phyloP scores from a whole-genome alignment of 2,888 invertebrate genomes.

The Ennomos fuscantarius region DNA sequence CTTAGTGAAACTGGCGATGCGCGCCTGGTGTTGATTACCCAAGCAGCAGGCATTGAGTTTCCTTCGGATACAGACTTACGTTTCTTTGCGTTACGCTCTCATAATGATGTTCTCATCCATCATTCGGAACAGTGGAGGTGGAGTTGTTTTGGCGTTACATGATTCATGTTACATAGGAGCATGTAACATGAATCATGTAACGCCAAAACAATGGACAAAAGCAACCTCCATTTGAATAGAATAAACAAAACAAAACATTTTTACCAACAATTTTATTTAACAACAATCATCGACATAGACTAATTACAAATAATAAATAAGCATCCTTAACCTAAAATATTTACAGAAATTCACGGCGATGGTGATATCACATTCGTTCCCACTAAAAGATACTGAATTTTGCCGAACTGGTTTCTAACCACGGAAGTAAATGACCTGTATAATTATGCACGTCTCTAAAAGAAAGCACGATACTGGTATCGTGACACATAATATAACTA shows the following conservation, averaged over 20 bases:
- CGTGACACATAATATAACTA: conserved; percentile 50
- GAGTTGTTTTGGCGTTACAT: conserved; percentile 14
- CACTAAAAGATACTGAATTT: conserved; percentile 27
- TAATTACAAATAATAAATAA: conserved; percentile 74
- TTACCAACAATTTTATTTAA: conserved; percentile 56
- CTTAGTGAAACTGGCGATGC: conserved; percentile 65
- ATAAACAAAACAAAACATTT: conserved; percentile 30
- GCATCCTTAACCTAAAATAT: conserved; percentile 66
- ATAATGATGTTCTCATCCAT: conserved; percentile 42
- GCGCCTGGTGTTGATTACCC: conserved; percentile 58
- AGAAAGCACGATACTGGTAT: conserved; percentile 62
- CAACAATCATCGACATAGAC: conserved; percentile 66
- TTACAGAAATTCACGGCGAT: conserved; percentile 76
- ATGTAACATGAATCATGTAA: conserved; percentile 16
- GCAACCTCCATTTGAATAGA: background rate
- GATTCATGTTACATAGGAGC: conserved; percentile 12
- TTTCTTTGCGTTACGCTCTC: conserved; percentile 43
- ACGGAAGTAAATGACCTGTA: conserved; percentile 48
- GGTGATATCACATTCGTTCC: conserved; percentile 37
- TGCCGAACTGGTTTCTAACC: conserved; percentile 45
- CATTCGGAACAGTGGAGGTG: conserved; percentile 21
- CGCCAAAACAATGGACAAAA: conserved; percentile 3
- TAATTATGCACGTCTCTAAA: conserved; percentile 62
- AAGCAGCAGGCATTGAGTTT: conserved; percentile 60
- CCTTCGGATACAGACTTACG: conserved; percentile 42